phyloP scores from a whole-genome alignment of 2,113 vertebrate species.

The Alaudala cheleensis region DNA sequence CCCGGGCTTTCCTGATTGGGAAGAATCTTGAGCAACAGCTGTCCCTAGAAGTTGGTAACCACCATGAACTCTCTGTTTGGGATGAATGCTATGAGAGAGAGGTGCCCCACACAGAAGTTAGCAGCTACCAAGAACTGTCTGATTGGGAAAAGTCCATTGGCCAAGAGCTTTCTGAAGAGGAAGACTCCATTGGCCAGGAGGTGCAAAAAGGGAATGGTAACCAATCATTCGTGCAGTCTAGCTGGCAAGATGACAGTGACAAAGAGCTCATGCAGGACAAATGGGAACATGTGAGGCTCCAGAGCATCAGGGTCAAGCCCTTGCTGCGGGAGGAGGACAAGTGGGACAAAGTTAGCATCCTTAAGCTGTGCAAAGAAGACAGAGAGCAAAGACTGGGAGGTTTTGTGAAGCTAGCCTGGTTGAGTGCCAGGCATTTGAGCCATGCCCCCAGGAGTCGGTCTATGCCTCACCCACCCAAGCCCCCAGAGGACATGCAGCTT shows the following conservation, averaged over 20 bases:
- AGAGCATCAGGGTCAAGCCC: neutral
- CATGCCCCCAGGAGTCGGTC: fast-evolving
- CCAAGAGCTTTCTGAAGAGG: neutral
- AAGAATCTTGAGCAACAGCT: neutral
- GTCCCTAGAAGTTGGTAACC: neutral
- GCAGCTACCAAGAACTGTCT: neutral
- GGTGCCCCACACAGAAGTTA: no score
- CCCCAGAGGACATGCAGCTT: neutral
- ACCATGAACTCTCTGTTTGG: neutral
- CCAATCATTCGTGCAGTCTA: neutral
- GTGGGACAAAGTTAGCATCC: fast-evolving
- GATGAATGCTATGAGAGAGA: neutral
- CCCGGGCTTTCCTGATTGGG: no score
- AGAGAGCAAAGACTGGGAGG: neutral
- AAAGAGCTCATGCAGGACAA: neutral
- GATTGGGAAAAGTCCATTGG: neutral
- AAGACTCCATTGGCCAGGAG: neutral
- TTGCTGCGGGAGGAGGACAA: fast-evolving
- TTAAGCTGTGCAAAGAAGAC: neutral
- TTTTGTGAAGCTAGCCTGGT: neutral
- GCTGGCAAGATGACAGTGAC: neutral
- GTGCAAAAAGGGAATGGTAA: neutral
- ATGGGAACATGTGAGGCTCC: neutral
- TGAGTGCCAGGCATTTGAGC: neutral
- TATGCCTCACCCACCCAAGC: neutral